phyloP scores from a whole-genome alignment of 2,113 vertebrate genomes.

The Hippoglossus stenolepis region DNA sequence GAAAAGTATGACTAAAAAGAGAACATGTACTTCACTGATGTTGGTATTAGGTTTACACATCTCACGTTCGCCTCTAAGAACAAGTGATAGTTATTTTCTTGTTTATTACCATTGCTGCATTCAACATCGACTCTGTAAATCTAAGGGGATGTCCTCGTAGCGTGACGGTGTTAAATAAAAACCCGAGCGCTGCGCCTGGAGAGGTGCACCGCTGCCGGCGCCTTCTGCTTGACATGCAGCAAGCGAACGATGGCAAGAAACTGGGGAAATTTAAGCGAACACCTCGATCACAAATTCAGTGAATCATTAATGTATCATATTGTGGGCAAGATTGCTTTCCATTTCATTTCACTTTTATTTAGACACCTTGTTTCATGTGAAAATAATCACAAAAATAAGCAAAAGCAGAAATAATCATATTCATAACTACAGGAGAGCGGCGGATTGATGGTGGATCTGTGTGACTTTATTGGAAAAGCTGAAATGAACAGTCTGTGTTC shows the following conservation, averaged over 20 bases:
- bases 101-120: constrained; percentile 38
- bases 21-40: background rate
- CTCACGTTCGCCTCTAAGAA: constrained; percentile 32
- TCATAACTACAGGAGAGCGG: constrained; percentile 28
- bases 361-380: constrained; percentile 44
- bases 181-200: constrained; percentile 13
- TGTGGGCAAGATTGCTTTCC: constrained; percentile 65
- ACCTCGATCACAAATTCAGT: constrained; percentile 57
- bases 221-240: constrained; percentile 64
- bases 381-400: constrained; percentile 52
- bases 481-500: constrained; percentile 2
- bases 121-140: constrained; percentile 19
- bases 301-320: constrained; percentile 69
- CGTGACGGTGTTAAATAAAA: constrained; percentile 67
- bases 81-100: constrained; percentile 37
- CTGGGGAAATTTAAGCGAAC: constrained; percentile 68
- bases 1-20: background rate
- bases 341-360: constrained; percentile 64
- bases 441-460: background rate
- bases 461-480: constrained; percentile 7
- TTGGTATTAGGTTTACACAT: constrained; percentile 8
- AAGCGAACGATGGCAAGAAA: constrained; percentile 38
- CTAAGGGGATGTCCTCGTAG: constrained; percentile 35
- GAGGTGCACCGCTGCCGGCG: constrained; percentile 34
- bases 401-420: constrained; percentile 52